Evolutionary conservation across 2,888 invertebrate genomes (phyloP).

Genomic region (Machimus atricapillus): DNA sequence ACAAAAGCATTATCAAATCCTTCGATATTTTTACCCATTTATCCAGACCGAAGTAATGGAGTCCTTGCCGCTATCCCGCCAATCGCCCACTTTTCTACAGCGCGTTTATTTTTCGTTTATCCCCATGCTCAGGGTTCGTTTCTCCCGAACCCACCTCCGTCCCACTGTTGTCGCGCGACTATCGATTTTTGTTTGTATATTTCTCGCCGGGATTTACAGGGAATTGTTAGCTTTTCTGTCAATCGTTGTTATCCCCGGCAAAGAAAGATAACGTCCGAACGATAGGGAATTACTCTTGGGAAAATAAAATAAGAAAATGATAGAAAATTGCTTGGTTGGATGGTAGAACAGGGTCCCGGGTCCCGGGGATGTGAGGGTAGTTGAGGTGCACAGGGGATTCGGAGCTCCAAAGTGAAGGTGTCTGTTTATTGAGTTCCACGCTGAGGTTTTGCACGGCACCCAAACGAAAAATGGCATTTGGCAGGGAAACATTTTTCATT

Average conservation of each 20-base stretch:
- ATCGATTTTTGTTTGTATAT: constrained; percentile 19
- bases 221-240: constrained; percentile 38
- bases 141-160: background rate
- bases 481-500: background rate
- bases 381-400: background rate
- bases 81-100: background rate
- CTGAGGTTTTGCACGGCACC: background rate
- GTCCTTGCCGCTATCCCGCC: background rate
- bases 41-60: constrained; percentile 16
- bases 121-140: background rate
- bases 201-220: constrained; percentile 15
- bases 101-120: constrained; percentile 25
- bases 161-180: background rate
- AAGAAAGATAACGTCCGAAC: constrained; percentile 19
- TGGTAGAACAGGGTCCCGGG: background rate
- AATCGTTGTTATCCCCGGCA: constrained; percentile 28
- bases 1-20: background rate
- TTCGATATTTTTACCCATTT: constrained; percentile 23
- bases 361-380: background rate
- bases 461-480: background rate
- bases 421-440: background rate
- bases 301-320: background rate
- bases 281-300: constrained; percentile 14
- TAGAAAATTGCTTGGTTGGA: background rate
- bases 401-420: background rate